Conservation (phyloP, 2,113 vertebrate species). For the Crocuta crocuta region DNA sequence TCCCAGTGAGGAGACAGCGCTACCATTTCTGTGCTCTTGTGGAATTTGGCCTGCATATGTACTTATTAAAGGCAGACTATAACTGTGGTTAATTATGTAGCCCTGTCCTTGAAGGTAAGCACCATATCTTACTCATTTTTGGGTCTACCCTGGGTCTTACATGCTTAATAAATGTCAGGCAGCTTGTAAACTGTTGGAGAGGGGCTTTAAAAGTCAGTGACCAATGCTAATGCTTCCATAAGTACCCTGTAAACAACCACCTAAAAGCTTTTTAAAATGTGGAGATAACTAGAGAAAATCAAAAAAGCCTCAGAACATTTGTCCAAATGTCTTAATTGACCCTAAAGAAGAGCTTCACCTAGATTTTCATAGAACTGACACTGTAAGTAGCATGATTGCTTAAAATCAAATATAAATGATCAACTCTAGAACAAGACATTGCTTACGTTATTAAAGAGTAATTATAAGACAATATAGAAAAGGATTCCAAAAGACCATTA, state of each 20-base stretch:
- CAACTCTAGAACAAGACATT: not conserved
- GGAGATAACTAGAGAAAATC: not conserved
- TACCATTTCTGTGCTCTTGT: not conserved
- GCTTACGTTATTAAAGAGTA: not conserved
- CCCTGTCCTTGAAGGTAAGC: not conserved
- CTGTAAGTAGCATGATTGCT: not conserved
- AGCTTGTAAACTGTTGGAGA: not conserved
- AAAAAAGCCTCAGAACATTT: not conserved
- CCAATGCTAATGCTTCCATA: not conserved
- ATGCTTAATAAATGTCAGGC: not conserved
- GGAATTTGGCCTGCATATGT: not conserved
- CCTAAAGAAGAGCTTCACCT: not conserved
- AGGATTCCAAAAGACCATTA: not conserved
- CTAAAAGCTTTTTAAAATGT: not conserved
- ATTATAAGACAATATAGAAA: not conserved
- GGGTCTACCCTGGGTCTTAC: not conserved
- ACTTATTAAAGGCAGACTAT: not conserved
- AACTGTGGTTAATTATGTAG: not conserved
- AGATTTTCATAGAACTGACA: not conserved
- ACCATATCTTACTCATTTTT: not conserved
- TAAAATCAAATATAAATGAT: slow-evolving; percentile 27
- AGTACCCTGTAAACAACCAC: not conserved
- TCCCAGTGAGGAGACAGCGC: not conserved
- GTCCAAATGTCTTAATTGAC: not conserved
- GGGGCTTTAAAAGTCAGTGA: not conserved